Evolutionary conservation across 2,113 vertebrate genomes (phyloP), one percentile per base, ranked within the genome.

Genomic region (Gasterosteus nipponicus): DNA sequence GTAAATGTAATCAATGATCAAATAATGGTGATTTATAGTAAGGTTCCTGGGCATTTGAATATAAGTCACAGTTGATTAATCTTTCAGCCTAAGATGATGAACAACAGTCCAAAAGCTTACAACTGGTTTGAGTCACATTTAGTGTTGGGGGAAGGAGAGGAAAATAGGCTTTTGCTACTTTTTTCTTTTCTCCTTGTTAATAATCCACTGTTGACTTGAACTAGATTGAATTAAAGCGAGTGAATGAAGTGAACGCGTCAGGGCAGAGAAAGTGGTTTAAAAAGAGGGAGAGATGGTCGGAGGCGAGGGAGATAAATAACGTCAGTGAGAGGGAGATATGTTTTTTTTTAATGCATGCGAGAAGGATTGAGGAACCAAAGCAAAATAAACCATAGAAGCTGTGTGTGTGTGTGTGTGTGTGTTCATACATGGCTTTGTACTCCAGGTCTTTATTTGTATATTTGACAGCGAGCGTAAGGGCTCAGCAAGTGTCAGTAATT

Each of bases 401-500:
- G 29, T 31, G 29, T 33, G 63, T 57, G 12, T 31, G 39, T 44
- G 42, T 44, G 42, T 44, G 42, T 44, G 42, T 44, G 3, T 35
- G 9, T 67, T 26, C 26, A 22, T 33, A 41, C 46, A 2, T 10
- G 58, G 22, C 58, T 61, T 61, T 70, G 51, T 63, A 31, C 26
- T 65, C 14, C 58, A 19, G 26, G 16, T 56, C 62, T 74, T 64
- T 57, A 42, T 73, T 69, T 63, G 69, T 73, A 4, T 84, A 58
- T 74, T 33, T 73, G 63, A 53, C 69, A 66, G 73, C n/a, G 58
- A 69, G 53, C 66, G 39, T 73, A 74, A 67, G 54, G 75, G 39
- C 60, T 82, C 64, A 74, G 75, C 33, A 66, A 81, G 80, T 76
- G 75, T 72, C 69, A 84, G 69, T 75, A 86, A 85, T 82, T 82